phyloP scores from a whole-genome alignment of 2,113 vertebrate genomes.

The Gorsachius goisagi region DNA sequence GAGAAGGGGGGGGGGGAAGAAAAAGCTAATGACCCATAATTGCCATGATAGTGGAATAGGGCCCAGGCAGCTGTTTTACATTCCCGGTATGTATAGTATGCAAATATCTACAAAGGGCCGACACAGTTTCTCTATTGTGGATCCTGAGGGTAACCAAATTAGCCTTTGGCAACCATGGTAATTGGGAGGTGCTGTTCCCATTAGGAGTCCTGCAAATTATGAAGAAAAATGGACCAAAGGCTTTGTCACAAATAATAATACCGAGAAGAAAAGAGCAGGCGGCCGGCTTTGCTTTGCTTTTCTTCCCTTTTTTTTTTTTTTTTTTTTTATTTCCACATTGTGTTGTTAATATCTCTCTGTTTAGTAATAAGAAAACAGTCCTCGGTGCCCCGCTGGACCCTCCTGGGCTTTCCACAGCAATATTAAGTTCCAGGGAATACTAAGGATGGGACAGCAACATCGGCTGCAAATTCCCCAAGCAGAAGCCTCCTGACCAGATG shows the following conservation, averaged over 20 bases:
- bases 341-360: slow-evolving; percentile 77
- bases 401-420: neutral
- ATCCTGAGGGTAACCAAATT: slow-evolving; percentile 84
- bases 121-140: slow-evolving; percentile 82
- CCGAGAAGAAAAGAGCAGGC: slow-evolving; percentile 80
- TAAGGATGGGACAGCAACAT: neutral
- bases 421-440: slow-evolving; percentile 31
- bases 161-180: slow-evolving; percentile 85
- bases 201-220: slow-evolving; percentile 86
- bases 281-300: slow-evolving; percentile 66
- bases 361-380: slow-evolving; percentile 76
- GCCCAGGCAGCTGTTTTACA: slow-evolving; percentile 82
- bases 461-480: neutral
- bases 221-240: slow-evolving; percentile 82
- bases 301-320: neutral
- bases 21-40: slow-evolving; percentile 81
- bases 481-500: neutral
- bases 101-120: slow-evolving; percentile 83
- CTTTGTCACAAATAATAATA: slow-evolving; percentile 85
- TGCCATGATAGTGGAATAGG: slow-evolving; percentile 79
- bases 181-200: slow-evolving; percentile 86
- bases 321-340: slow-evolving; percentile 69
- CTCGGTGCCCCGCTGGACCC: slow-evolving; percentile 29
- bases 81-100: slow-evolving; percentile 85
- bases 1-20: slow-evolving; percentile 5